Base-by-base conservation (phyloP, 2,797 vertebrate genomes). In the Nannoperca australis region DNA sequence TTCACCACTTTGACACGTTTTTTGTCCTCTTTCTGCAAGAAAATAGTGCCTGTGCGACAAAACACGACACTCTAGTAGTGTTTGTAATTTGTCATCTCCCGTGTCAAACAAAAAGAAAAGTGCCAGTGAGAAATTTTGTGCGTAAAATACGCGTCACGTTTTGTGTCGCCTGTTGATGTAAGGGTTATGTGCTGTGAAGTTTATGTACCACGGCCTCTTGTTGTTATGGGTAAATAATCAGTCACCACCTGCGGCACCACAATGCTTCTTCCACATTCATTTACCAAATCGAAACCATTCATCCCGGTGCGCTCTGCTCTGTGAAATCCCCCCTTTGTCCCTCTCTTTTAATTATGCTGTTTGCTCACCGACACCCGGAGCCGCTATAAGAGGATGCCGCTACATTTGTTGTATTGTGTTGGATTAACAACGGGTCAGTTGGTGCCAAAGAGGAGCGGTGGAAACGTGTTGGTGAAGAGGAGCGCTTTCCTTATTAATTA, bases 371-470 rank as follows among this genome's bases (percentile, higher is more conserved):
- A 93, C 91, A 93, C 91, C 89, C 86, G 7, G 77, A 89, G 85
- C 88, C 76, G 88, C 88, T 59, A 81, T 76, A 81, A 88, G 85
- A 91, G 89, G 86, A 88, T 81, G 85, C 91, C 82, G 91, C 86
- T 86, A 85, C 92, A 91, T 93, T 89, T 87, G 89, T 86, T 88
- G 90, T 88, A 82, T 93, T 91, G 92, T 91, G 90, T 81, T 75
- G 91, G 81, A 93, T 94, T 93, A 92, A 88, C 87, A 87, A 91
- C 91, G 90, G 92, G 92, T 94, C 92, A 94, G 81, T 89, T 93
- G 22, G 79, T 89, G 81, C 81, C 83, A 92, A 92, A 92, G 88
- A 69, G 84, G 84, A 87, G 85, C 85, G 66, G 81, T 64, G 89
- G 76, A 85, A 76, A 86, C 85, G 83, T 89, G 90, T 85, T 86